A percentile compares a stretch with the other conserved stretches of the same genome.
phyloP scores from a whole-genome alignment of 1,140 invertebrate species.

The Gonatopus flavifemur region DNA sequence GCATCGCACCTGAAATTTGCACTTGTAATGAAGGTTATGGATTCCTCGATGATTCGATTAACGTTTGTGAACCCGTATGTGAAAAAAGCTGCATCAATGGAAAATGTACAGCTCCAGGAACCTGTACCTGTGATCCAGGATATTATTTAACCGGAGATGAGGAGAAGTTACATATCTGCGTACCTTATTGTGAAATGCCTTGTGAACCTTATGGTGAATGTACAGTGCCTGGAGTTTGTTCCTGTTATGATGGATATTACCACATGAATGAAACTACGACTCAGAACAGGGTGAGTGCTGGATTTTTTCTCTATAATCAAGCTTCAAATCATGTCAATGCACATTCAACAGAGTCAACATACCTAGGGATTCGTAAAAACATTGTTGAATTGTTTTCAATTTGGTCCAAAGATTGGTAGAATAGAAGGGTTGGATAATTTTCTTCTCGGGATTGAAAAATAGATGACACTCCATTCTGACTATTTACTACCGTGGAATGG shows the following conservation, averaged over 20 bases:
- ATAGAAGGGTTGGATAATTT: no score
- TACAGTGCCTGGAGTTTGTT: conserved; percentile 31
- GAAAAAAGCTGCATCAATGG: conserved; percentile 24
- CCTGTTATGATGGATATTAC: conserved; percentile 30
- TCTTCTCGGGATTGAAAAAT: no score
- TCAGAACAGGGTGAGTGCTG: no score
- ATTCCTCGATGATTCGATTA: neutral
- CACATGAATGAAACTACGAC: no score
- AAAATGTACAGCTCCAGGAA: conserved; percentile 26
- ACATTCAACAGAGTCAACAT: no score
- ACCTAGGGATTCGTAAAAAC: no score
- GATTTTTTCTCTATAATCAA: no score
- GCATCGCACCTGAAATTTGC: conserved; percentile 24
- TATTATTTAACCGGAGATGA: conserved; percentile 1
- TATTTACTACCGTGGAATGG: no score
- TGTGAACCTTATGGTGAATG: conserved; percentile 31
- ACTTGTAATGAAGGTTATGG: conserved; percentile 21
- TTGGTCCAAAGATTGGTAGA: no score
- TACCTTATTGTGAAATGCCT: conserved; percentile 10
- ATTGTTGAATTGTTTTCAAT: no score
- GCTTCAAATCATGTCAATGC: no score
- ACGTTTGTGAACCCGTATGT: conserved; percentile 26
- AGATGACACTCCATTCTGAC: no score
- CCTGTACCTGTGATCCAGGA: conserved; percentile 27
- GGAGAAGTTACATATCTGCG: conserved; percentile 5